These are phyloP conservation scores for Hestina assimilis DNA, from an alignment of 1,140 invertebrate genomes.

Conservation along the genomic window DNA sequence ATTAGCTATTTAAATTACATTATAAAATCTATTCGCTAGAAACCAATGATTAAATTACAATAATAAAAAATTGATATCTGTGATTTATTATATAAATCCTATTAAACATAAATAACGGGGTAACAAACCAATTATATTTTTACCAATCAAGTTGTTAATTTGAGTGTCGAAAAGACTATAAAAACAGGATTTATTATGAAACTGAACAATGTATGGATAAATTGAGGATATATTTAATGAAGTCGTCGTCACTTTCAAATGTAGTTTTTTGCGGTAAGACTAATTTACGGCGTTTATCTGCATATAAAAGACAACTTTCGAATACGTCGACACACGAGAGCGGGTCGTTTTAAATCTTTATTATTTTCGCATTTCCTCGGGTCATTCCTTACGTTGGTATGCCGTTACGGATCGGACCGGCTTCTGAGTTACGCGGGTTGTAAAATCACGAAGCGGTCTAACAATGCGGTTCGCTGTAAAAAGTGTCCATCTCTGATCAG, in stretches of 20 bases:
- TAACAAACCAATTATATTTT: neutral
- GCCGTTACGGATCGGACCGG: slow-evolving; percentile 22
- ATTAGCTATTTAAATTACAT: too few species aligned
- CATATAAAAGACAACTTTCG: slow-evolving; percentile 32
- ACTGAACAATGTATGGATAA: slow-evolving; percentile 11
- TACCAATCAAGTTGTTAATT: slow-evolving; percentile 4
- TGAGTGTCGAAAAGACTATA: neutral
- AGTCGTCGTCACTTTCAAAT: slow-evolving; percentile 29
- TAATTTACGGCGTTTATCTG: slow-evolving; percentile 23
- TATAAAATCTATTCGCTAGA: too few species aligned
- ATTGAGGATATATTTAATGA: slow-evolving; percentile 17
- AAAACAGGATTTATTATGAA: slow-evolving; percentile 12
- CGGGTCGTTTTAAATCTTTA: slow-evolving; percentile 19
- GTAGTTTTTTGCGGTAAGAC: slow-evolving; percentile 12
- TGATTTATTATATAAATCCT: too few species aligned
- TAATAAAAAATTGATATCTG: too few species aligned
- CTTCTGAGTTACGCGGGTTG: slow-evolving; percentile 14
- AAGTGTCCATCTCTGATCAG: neutral
- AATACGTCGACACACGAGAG: slow-evolving; percentile 13
- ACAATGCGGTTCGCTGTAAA: slow-evolving; percentile 18
- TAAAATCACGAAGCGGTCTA: neutral
- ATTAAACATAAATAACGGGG: neutral
- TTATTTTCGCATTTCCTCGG: slow-evolving; percentile 19
- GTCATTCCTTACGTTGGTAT: slow-evolving; percentile 2
- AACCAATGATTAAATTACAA: too few species aligned